Conservation (phyloP, 2,797 vertebrate species). For the Rhinatrema bivittatum region DNA sequence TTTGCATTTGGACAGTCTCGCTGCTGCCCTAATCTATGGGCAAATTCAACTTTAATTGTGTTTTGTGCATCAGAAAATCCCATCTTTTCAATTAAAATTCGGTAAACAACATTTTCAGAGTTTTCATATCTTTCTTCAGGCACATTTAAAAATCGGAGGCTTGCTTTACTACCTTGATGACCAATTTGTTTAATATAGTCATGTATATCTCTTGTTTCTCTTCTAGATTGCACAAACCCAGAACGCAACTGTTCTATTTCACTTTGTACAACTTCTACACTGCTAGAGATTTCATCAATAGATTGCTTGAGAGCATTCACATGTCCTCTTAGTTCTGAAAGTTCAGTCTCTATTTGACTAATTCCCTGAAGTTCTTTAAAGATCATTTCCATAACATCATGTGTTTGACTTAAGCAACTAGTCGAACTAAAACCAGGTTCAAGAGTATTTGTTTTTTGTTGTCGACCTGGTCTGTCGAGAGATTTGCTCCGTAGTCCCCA, state of each 20-base stretch:
- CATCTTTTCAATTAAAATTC: constrained; percentile 89
- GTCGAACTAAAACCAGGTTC: constrained; percentile 93
- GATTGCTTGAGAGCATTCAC: constrained; percentile 96
- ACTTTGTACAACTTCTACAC: constrained; percentile 95
- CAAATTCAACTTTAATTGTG: constrained; percentile 87
- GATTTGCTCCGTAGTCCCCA: constrained; percentile 95
- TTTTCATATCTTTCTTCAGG: constrained; percentile 87
- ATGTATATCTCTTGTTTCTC: constrained; percentile 94
- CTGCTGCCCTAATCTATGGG: constrained; percentile 88
- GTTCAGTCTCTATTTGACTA: constrained; percentile 95
- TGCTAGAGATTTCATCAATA: constrained; percentile 97
- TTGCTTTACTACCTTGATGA: constrained; percentile 83
- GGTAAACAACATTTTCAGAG: constrained; percentile 78
- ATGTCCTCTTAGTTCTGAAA: constrained; percentile 90
- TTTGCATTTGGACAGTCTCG: constrained; percentile 95
- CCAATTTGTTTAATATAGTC: constrained; percentile 94
- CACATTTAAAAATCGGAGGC: constrained; percentile 89
- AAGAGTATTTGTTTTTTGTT: constrained; percentile 76
- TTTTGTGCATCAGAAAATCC: constrained; percentile 82
- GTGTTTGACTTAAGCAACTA: constrained; percentile 93
- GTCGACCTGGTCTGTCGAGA: constrained; percentile 82
- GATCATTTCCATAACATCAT: constrained; percentile 99
- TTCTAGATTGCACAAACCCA: constrained; percentile 92
- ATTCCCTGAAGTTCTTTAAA: constrained; percentile 98
- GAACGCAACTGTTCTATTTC: constrained; percentile 94